Evolutionary conservation across 2,888 invertebrate genomes (phyloP), one percentile per base, ranked within the genome.

Genomic region (Sarcophaga rosellei): DNA sequence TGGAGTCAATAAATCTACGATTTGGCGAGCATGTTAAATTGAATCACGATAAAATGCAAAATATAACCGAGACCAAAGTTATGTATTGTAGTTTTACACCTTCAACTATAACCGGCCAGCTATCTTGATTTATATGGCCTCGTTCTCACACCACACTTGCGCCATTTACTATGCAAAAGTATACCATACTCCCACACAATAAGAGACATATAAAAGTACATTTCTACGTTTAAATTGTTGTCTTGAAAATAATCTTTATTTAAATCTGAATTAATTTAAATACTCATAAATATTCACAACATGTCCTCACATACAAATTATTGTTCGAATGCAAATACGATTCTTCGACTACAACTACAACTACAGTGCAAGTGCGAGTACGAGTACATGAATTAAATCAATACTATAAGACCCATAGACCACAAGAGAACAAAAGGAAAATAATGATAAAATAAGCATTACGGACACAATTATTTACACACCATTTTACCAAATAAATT

Each of bases 381-480:
- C 35, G 70, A 15, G 20, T 59, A 61, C 53, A 69, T 57, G 57
- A 77, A 81, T 69, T 74, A 81, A 81, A 85, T 76, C 75, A 84
- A 85, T 85, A 81, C 17, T n/a, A 61, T 35, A 25, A 66, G 15
- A 23, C 21, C 21, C 23, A 65, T 25, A 78, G 45, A 44, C 45
- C 44, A 69, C 68, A 69, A 47, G n/a, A 75, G 78, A 72, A 45
- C 17, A 68, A 57, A 81, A 85, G 47, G 44, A 78, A 86, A 63
- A 78, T 45, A 66, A 61, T 82, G 65, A 72, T 61, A 69, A 75
- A 79, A 79, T 53, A 84, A 79, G 81, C 70, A 81, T 84, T 81
- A 53, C 66, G 74, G 77, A 84, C 78, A 66, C 80, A 86, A 86
- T 86, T 84, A 86, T 86, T 86, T 86, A 81, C 84, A 86, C 81